These are phyloP conservation scores for Scaptomyza cyrtandrae DNA, from an alignment of 2,888 invertebrate species.

Conservation along the genomic window DNA sequence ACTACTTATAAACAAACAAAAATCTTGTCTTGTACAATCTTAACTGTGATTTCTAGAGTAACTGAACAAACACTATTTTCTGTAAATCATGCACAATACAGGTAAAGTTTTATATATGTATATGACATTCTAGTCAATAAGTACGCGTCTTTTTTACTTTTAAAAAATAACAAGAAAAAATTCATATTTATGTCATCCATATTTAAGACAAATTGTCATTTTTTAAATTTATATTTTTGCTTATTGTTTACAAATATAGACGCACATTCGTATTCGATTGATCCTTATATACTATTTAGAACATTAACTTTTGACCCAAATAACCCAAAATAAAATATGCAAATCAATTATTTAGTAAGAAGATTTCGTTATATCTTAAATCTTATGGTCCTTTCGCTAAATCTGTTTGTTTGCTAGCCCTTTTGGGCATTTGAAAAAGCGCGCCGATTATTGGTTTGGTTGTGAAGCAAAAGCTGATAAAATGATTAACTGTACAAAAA, in stretches of 20 bases:
- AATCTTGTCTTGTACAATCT: constrained; percentile 48
- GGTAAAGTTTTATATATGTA: constrained; percentile 58
- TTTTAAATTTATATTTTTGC: constrained; percentile 49
- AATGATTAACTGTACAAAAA: neutral
- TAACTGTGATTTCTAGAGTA: constrained; percentile 72
- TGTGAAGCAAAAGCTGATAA: constrained; percentile 12
- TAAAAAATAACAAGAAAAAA: constrained; percentile 25
- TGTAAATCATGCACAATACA: constrained; percentile 64
- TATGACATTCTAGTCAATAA: constrained; percentile 37
- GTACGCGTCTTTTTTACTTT: constrained; percentile 35
- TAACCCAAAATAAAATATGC: constrained; percentile 41
- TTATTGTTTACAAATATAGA: constrained; percentile 54
- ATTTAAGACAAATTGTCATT: constrained; percentile 46
- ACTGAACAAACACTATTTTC: constrained; percentile 42
- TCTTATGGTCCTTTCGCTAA: neutral
- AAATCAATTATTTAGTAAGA: constrained; percentile 25
- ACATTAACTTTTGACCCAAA: constrained; percentile 18
- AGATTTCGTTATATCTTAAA: constrained; percentile 32
- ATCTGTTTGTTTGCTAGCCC: neutral
- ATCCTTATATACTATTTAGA: constrained; percentile 23
- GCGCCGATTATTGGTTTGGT: constrained; percentile 5
- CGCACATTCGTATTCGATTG: constrained; percentile 34
- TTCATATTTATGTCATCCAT: constrained; percentile 39
- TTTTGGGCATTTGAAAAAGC: constrained; percentile 6
- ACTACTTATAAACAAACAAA: constrained; percentile 34